These are phyloP conservation scores for Monopis laevigella DNA, from an alignment of 2,888 invertebrate genomes.

Conservation along the genomic window DNA sequence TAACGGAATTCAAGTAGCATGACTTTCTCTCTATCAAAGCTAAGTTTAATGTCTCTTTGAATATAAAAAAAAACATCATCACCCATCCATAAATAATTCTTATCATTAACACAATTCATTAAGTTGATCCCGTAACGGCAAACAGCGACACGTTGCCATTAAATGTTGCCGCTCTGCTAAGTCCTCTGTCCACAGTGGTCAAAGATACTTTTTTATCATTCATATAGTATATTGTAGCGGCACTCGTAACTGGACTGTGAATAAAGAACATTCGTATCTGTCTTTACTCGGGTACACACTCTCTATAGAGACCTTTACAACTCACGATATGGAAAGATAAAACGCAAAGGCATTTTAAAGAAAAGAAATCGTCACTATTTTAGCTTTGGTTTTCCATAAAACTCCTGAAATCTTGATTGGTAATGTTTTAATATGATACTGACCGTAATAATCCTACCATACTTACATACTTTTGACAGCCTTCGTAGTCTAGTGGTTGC, in stretches of 20 bases:
- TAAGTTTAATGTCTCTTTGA: too few relatives aligned
- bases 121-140: slow-evolving; percentile 4
- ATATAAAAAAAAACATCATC: too few relatives aligned
- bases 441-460: too few relatives aligned
- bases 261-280: slow-evolving; percentile 57
- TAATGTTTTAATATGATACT: too few relatives aligned
- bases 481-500: too few relatives aligned
- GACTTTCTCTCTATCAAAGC: too few relatives aligned
- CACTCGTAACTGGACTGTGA: slow-evolving; percentile 61
- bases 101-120: slow-evolving; percentile 7
- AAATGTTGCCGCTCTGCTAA: slow-evolving; percentile 64
- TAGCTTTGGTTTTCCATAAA: not conserved
- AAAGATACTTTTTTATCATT: slow-evolving; percentile 11
- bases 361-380: not conserved
- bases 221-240: slow-evolving; percentile 48
- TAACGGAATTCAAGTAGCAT: too few relatives aligned
- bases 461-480: too few relatives aligned
- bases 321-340: slow-evolving; percentile 13
- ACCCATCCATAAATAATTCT: too few relatives aligned
- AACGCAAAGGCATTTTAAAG: too few relatives aligned
- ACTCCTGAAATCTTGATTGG: not conserved
- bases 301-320: slow-evolving; percentile 21
- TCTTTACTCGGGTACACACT: slow-evolving; percentile 32
- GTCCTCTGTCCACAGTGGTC: slow-evolving; percentile 14
- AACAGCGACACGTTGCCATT: slow-evolving; percentile 44